Percentiles rank a stretch among this genome's conserved stretches.
Evolutionary conservation across 1,140 invertebrate genomes (phyloP).

Genomic region (Odontomachus brunneus): DNA sequence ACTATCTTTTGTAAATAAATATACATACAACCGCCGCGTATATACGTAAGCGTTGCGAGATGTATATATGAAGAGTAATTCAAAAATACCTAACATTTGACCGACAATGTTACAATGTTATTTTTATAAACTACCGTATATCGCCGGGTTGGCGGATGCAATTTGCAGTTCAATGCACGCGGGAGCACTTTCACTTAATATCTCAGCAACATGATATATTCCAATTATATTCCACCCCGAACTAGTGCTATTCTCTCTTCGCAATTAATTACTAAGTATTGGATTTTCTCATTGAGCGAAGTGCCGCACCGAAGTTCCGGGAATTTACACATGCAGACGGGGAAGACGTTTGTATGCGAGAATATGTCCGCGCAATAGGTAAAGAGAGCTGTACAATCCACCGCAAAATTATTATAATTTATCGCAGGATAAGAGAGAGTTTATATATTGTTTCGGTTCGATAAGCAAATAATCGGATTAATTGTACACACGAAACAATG

Average conservation of each 20-base stretch:
- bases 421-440: neutral
- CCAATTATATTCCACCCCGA: slow-evolving; percentile 50
- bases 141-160: neutral
- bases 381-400: slow-evolving; percentile 51
- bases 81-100: neutral
- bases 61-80: too few relatives aligned
- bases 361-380: slow-evolving; percentile 53
- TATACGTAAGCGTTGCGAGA: too few relatives aligned
- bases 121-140: slow-evolving; percentile 30
- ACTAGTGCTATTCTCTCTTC: slow-evolving; percentile 46
- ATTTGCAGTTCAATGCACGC: slow-evolving; percentile 46
- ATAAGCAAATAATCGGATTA: too few relatives aligned
- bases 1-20: slow-evolving; percentile 8
- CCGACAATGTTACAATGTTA: neutral
- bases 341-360: slow-evolving; percentile 53
- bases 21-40: neutral
- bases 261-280: slow-evolving; percentile 64
- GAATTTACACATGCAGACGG: slow-evolving; percentile 56
- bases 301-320: slow-evolving; percentile 51
- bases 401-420: slow-evolving; percentile 35
- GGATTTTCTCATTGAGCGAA: slow-evolving; percentile 50
- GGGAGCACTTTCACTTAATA: slow-evolving; percentile 48
- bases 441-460: neutral
- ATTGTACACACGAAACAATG: too few relatives aligned
- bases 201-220: slow-evolving; percentile 53